Conservation (phyloP, 2,797 vertebrate species). For the Babyrousa celebensis region DNA sequence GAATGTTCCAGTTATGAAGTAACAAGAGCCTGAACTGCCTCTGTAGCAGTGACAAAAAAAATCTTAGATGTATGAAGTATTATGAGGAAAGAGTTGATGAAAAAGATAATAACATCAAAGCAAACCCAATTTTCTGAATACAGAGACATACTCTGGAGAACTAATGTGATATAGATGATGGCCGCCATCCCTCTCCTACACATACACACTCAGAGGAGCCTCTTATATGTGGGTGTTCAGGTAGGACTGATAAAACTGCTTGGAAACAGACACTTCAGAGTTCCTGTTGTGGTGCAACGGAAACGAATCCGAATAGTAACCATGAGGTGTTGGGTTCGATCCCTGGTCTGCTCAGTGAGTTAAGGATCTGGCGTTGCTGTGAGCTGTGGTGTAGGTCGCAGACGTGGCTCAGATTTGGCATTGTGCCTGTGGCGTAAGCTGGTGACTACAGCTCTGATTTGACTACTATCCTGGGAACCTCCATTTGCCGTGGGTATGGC, state of each 20-base stretch:
- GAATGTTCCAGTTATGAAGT: not conserved
- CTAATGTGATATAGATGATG: not conserved
- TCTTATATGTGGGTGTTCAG: not conserved
- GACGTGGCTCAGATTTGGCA: too few relatives aligned
- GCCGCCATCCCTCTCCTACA: not conserved
- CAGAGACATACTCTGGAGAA: not conserved
- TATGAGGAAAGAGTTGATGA: not conserved
- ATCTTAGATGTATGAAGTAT: not conserved
- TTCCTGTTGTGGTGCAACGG: too few relatives aligned
- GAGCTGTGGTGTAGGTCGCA: too few relatives aligned
- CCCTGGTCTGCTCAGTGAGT: too few relatives aligned
- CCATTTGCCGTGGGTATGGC: too few relatives aligned
- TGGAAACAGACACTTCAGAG: not conserved
- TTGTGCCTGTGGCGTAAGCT: too few relatives aligned
- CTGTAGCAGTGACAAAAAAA: not conserved
- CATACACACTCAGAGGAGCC: not conserved
- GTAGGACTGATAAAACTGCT: not conserved
- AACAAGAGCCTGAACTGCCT: not conserved
- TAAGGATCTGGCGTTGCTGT: too few relatives aligned
- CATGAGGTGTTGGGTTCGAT: too few relatives aligned
- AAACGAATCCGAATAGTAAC: too few relatives aligned
- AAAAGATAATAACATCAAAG: not conserved
- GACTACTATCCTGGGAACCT: too few relatives aligned
- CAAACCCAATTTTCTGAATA: constrained; percentile 17
- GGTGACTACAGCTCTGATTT: too few relatives aligned